A percentile compares a stretch with the other conserved stretches of the same genome.
These are phyloP conservation scores for Rostratula benghalensis DNA, from an alignment of 2,113 vertebrate genomes.

Conservation along the genomic window DNA sequence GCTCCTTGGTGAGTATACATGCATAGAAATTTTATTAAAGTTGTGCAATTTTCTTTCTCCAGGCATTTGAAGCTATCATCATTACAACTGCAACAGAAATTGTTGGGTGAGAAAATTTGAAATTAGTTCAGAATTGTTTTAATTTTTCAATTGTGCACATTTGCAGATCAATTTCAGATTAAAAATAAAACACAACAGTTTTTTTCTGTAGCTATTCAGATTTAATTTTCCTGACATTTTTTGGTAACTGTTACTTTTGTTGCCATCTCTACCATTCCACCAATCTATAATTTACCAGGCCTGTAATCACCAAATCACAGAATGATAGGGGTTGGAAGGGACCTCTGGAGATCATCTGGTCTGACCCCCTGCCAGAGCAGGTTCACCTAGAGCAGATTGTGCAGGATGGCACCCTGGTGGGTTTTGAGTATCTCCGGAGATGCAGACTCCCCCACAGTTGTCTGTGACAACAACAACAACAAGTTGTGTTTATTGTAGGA, in stretches of 20 bases:
- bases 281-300: background rate
- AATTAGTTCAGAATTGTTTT: background rate
- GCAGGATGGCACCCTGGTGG: no score
- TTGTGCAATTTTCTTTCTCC: background rate
- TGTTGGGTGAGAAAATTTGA: background rate
- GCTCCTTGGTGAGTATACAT: background rate
- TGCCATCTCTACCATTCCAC: background rate
- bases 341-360: no score
- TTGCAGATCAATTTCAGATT: background rate
- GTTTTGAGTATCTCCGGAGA: no score
- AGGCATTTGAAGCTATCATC: background rate
- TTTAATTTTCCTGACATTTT: background rate
- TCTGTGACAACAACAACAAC: no score
- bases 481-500: background rate
- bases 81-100: background rate
- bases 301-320: background rate
- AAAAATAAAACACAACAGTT: background rate
- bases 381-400: no score
- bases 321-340: no score
- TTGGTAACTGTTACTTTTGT: background rate
- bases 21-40: background rate
- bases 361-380: no score
- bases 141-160: background rate
- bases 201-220: background rate
- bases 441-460: no score